Evolutionary conservation across 1,140 invertebrate genomes (phyloP), one percentile per base, ranked within the genome.

Genomic region (Aphidius ervi): DNA sequence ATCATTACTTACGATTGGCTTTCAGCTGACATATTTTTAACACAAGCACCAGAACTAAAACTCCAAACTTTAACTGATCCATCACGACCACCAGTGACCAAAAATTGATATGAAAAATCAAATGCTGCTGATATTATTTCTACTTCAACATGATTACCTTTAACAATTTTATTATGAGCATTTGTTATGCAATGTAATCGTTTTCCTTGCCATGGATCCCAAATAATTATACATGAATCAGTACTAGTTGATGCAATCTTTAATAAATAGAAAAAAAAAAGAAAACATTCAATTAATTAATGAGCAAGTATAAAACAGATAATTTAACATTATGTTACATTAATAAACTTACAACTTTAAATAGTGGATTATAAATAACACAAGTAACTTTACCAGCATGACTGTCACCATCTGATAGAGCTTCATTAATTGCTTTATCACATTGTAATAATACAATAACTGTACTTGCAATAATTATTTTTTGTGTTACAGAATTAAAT

Each of bases 111-210:
- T 2, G 84, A 82, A 2, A 84, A 82, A 76, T 91, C 88, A 73
- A 92, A 91, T 65, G 83, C 84, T 7, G 88, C 88, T 0, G 87
- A 86, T 0, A 89, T 91, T 40, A 93, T 90, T 77, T 90, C 88
- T 42, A 91, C 81, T 3, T 83, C 81, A 46, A 83, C 74, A 23
- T 79, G 68, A 70, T 86, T 83, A 7, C 87, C 83, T 68, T 85
- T 82, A 20, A 84, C 67, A 54, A 82, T 73, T 42, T 81, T 77
- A 6, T 81, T 85, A 64, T 91, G 88, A 39, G 87, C 86, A 63
- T 86, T 82, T 49, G 82, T 83, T 6, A 89, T 81, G 48, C 87
- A 79, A 49, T 81, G 81, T 59, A 87, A 82, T 31, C 86, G 78
- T 47, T 82, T 80, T 23, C 85, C 83, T 74, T 63, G 54, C 75